phyloP scores from a whole-genome alignment of 2,113 vertebrate genomes.

The Rhipidura dahli region DNA sequence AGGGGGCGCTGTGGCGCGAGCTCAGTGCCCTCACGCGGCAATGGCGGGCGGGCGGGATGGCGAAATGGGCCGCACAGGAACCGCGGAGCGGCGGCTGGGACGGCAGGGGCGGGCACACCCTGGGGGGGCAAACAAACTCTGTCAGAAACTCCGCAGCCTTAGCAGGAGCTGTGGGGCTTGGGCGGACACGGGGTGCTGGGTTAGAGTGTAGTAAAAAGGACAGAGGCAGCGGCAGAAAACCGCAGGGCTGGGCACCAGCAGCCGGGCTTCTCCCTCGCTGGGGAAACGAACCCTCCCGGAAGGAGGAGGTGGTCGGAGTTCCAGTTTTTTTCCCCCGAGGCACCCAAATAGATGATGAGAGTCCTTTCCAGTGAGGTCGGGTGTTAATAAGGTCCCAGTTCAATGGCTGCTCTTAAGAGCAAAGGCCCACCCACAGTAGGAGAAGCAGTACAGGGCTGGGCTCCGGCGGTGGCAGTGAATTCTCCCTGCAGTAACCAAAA shows the following conservation, averaged over 20 bases:
- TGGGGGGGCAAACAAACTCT: neutral
- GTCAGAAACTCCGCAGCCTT: too few species aligned
- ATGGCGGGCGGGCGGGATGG: too few species aligned
- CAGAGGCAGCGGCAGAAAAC: rapidly evolving
- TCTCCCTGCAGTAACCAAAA: neutral
- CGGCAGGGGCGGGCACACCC: neutral
- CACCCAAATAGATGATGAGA: neutral
- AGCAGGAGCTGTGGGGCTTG: neutral
- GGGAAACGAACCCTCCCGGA: rapidly evolving
- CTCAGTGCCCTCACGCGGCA: neutral
- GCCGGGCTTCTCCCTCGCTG: rapidly evolving
- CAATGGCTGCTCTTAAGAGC: neutral
- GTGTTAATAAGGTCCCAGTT: neutral
- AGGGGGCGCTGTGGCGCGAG: neutral
- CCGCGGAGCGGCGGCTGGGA: neutral
- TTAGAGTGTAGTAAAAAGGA: neutral
- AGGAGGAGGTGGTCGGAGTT: rapidly evolving
- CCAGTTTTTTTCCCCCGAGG: rapidly evolving
- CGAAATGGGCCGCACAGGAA: neutral
- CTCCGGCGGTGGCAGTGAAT: rapidly evolving
- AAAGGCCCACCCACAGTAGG: neutral
- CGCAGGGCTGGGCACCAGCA: rapidly evolving
- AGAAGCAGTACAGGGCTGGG: neutral
- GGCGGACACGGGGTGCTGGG: neutral
- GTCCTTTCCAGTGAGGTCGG: neutral